A percentile compares a stretch with the other conserved stretches of the same genome.
phyloP scores from a whole-genome alignment of 53 echinoderm and acorn worm species.

The Henricia sp. region DNA sequence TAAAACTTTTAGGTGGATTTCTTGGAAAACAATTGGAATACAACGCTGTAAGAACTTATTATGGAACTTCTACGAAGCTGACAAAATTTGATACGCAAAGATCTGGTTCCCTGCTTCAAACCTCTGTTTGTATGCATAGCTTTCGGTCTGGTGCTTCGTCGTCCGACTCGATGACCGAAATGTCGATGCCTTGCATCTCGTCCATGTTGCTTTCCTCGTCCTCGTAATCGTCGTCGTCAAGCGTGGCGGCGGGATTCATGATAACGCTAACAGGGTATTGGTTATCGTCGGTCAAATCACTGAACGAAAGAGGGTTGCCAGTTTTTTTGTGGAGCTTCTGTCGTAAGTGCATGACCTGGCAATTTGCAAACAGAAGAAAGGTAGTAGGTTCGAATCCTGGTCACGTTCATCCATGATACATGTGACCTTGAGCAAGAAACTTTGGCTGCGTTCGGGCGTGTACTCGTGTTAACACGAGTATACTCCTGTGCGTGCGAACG shows the following conservation, averaged over 20 bases:
- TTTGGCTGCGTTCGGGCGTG: too few species aligned
- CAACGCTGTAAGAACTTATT: too few species aligned
- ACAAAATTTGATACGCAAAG: neutral
- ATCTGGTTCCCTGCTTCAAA: constrained; percentile 7
- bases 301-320: constrained; percentile 25
- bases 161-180: constrained; percentile 82
- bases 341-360: constrained; percentile 38
- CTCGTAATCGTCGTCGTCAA: constrained; percentile 28
- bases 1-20: too few species aligned
- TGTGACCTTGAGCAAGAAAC: too few species aligned
- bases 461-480: too few species aligned
- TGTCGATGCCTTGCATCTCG: constrained; percentile 78
- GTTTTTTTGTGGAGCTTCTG: constrained; percentile 34
- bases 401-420: too few species aligned
- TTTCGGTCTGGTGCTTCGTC: constrained; percentile 50
- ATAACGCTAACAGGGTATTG: constrained; percentile 50
- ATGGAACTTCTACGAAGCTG: too few species aligned
- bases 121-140: constrained; percentile 36
- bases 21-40: too few species aligned
- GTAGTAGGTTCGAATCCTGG: too few species aligned
- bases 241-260: constrained; percentile 41
- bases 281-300: constrained; percentile 21
- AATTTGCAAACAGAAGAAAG: too few species aligned
- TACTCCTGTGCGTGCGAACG: too few species aligned
- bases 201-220: constrained; percentile 67